Evolutionary conservation across 2,797 vertebrate species (phyloP).

Genomic region (Alosa sapidissima): DNA sequence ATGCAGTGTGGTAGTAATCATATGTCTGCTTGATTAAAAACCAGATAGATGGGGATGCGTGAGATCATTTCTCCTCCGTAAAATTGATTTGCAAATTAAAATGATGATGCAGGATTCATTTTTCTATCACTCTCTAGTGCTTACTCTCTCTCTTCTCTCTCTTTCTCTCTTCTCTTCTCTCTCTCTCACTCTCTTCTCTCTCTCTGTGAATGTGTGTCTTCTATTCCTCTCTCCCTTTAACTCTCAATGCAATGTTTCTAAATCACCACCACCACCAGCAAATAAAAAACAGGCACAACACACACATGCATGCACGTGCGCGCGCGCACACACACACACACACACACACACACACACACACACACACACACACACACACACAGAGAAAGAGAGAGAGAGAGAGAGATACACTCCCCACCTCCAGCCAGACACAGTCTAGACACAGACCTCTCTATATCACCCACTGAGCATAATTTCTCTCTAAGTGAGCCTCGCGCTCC

Average conservation of each 20-base stretch:
- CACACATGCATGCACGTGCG: too few relatives aligned
- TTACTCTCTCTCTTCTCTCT: background rate
- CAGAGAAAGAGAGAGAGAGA: too few relatives aligned
- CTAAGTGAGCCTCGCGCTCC: background rate
- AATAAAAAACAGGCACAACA: background rate
- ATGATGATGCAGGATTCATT: background rate
- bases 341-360: background rate
- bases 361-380: background rate
- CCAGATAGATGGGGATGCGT: background rate
- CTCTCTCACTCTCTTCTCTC: background rate
- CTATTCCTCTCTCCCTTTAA: constrained; percentile 2
- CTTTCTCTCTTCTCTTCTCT: background rate
- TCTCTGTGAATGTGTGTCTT: constrained; percentile 21
- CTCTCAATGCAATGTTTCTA: too few relatives aligned
- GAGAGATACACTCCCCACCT: background rate
- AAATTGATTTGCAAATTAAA: background rate
- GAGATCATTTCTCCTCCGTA: background rate
- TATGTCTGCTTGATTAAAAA: background rate
- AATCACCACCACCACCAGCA: too few relatives aligned
- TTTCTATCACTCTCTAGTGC: background rate
- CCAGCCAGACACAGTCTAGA: background rate
- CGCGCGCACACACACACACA: background rate
- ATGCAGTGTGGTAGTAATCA: background rate
- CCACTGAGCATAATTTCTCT: background rate
- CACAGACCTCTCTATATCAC: constrained; percentile 1